These are phyloP conservation scores for Hesperophylax magnus DNA, from an alignment of 1,140 invertebrate species.

Conservation along the genomic window DNA sequence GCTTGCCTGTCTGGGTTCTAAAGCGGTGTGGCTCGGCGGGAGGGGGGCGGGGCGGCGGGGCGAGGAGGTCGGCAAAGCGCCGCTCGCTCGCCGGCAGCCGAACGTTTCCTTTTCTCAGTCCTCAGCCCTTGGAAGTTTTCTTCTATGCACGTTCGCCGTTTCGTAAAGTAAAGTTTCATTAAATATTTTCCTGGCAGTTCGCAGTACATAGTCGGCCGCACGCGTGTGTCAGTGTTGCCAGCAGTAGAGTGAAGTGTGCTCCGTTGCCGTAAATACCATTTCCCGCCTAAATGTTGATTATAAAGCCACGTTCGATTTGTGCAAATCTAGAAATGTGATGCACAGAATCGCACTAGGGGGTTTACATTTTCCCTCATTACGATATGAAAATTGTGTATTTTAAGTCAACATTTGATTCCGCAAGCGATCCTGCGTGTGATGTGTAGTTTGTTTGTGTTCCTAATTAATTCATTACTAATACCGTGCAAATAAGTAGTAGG, in stretches of 20 bases:
- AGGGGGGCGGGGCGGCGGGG: conserved; percentile 25
- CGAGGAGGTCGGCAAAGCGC: conserved; percentile 33
- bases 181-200: conserved; percentile 19
- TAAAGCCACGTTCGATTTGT: conserved; percentile 39
- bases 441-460: too few species aligned
- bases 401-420: too few species aligned
- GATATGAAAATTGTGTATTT: too few species aligned
- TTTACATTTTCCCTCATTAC: too few species aligned
- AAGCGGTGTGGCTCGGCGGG: conserved; percentile 11
- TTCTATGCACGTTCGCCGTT: conserved; percentile 37
- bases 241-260: neutral
- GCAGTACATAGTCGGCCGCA: neutral
- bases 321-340: neutral
- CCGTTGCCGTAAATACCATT: conserved; percentile 14
- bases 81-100: conserved; percentile 30
- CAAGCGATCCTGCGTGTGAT: too few species aligned
- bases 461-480: neutral
- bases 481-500: neutral
- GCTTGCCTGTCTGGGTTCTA: conserved; percentile 6
- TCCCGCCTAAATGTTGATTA: conserved; percentile 51
- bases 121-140: conserved; percentile 39
- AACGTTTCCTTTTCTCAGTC: conserved; percentile 33
- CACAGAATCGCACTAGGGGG: too few species aligned
- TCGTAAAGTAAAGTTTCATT: conserved; percentile 21
- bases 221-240: conserved; percentile 28